Percentiles rank a stretch among this genome's conserved stretches.
phyloP scores from a whole-genome alignment of 2,888 invertebrate genomes.

The Scaptomyza cyrtandrae region DNA sequence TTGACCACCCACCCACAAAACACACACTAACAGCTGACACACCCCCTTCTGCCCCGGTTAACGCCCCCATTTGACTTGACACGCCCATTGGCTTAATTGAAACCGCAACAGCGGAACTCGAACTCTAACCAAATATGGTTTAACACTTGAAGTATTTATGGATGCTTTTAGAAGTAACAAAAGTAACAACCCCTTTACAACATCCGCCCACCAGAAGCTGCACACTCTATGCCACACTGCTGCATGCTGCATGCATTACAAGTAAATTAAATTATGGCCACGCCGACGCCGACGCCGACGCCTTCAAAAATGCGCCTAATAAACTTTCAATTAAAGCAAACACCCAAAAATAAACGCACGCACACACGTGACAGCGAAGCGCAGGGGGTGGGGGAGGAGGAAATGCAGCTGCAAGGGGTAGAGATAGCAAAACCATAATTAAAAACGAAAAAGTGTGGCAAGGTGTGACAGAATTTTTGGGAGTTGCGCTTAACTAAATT shows the following conservation, averaged over 20 bases:
- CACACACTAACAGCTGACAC: constrained; percentile 36
- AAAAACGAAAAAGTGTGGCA: constrained; percentile 51
- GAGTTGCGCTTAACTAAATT: constrained; percentile 48
- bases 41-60: constrained; percentile 14
- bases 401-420: background rate
- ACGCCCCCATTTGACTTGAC: constrained; percentile 48
- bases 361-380: constrained; percentile 2
- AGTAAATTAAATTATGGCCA: constrained; percentile 71
- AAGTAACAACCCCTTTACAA: constrained; percentile 21
- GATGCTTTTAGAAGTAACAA: constrained; percentile 46
- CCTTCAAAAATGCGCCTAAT: constrained; percentile 58
- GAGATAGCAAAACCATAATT: background rate
- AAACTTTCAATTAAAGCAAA: constrained; percentile 75
- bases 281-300: constrained; percentile 50
- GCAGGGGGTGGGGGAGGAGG: background rate
- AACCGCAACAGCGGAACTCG: constrained; percentile 43
- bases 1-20: constrained; percentile 48
- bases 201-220: constrained; percentile 21
- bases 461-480: constrained; percentile 43
- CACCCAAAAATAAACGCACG: constrained; percentile 60
- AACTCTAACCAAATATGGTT: constrained; percentile 37
- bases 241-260: constrained; percentile 52
- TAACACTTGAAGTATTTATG: constrained; percentile 47
- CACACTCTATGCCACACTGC: constrained; percentile 12
- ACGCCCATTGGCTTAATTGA: constrained; percentile 64